Conservation (phyloP, 2,888 invertebrate genomes). For the Dicyrtoma fusca region DNA sequence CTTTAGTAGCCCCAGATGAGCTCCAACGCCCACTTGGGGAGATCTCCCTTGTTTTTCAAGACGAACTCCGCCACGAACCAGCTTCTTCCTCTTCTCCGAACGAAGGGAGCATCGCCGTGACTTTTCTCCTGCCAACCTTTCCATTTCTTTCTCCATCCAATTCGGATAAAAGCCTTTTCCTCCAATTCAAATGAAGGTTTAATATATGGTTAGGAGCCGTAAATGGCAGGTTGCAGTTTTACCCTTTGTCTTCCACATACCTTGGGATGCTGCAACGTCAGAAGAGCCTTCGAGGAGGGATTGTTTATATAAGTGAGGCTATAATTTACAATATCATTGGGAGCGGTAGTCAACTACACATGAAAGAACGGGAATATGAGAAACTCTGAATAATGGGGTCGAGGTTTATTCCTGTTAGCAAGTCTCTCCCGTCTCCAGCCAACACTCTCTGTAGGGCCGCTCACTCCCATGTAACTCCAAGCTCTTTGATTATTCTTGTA, state of each 20-base stretch:
- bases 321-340: constrained; percentile 15
- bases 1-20: constrained; percentile 2
- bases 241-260: not conserved
- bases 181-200: constrained; percentile 20
- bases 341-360: not conserved
- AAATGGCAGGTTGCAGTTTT: not conserved
- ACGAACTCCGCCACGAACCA: not conserved
- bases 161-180: constrained; percentile 18
- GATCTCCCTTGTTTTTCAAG: not conserved
- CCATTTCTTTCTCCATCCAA: constrained; percentile 8
- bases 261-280: too few species aligned
- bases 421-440: too few species aligned
- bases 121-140: too few species aligned
- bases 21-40: not conserved
- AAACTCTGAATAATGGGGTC: constrained; percentile 2
- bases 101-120: too few species aligned
- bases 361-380: not conserved
- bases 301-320: constrained; percentile 15
- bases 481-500: too few species aligned
- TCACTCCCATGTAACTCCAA: too few species aligned
- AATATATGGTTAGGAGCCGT: not conserved
- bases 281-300: not conserved
- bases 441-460: too few species aligned
- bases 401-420: not conserved
- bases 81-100: not conserved